These are phyloP conservation scores for Harpalus rufipes DNA, from an alignment of 2,888 invertebrate species.

Conservation along the genomic window DNA sequence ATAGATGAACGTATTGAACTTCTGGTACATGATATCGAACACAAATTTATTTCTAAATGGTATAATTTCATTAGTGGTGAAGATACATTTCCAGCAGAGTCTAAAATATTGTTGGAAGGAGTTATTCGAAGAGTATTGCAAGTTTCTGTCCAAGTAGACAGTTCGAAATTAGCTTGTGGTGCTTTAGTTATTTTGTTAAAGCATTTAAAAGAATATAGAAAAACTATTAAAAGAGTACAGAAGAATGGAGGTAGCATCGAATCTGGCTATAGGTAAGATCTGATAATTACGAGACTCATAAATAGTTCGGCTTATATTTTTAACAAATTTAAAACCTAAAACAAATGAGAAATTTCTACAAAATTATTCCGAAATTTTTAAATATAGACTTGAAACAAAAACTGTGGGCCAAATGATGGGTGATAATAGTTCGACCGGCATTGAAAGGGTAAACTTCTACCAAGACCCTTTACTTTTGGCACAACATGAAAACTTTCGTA, in stretches of 20 bases:
- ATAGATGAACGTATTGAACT: conserved; percentile 72
- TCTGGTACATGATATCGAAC: conserved; percentile 77
- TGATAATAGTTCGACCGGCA: no score
- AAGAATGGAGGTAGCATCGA: conserved; percentile 78
- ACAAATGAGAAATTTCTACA: no score
- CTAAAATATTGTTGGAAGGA: conserved; percentile 76
- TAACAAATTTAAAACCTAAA: no score
- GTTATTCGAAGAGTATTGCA: conserved; percentile 75
- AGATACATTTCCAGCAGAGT: conserved; percentile 76
- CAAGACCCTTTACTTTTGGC: no score
- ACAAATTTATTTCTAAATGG: conserved; percentile 78
- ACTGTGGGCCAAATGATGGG: no score
- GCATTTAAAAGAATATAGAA: conserved; percentile 83
- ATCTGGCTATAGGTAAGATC: conserved; percentile 77
- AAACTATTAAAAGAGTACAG: conserved; percentile 80
- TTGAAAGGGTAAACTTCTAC: no score
- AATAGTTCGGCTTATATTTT: no score
- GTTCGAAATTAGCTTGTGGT: conserved; percentile 76
- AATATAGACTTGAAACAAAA: no score
- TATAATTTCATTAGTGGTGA: conserved; percentile 78
- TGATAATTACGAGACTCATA: no score
- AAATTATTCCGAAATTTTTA: no score
- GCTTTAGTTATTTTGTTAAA: conserved; percentile 79
- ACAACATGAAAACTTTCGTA: no score
- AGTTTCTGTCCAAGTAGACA: conserved; percentile 75